Conservation (phyloP, 2,888 invertebrate genomes). For the Diarsia dahlii region DNA sequence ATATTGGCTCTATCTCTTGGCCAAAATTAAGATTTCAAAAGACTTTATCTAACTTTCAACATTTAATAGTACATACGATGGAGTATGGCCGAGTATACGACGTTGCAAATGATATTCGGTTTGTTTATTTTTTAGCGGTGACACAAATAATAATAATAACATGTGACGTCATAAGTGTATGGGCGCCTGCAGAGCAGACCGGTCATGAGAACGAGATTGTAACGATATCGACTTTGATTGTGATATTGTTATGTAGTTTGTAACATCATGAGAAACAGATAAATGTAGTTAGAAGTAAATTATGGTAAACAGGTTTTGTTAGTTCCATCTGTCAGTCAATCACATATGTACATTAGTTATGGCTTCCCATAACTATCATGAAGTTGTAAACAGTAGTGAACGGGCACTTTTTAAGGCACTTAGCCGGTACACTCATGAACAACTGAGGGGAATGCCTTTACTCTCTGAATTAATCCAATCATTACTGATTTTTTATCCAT, state of each 20-base stretch:
- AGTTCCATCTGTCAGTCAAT: not conserved
- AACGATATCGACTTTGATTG: conserved; percentile 12
- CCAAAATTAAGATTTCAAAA: conserved; percentile 16
- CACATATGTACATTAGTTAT: not conserved
- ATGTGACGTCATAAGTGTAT: conserved; percentile 23
- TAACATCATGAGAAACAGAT: not conserved
- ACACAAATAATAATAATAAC: conserved; percentile 4
- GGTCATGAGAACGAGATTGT: conserved; percentile 20
- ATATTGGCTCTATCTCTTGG: not conserved
- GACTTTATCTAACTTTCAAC: conserved; percentile 8
- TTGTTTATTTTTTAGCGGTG: conserved; percentile 21
- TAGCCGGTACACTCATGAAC: not conserved
- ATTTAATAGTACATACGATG: not conserved
- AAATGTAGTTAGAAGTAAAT: conserved; percentile 3
- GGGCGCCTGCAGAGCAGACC: conserved; percentile 7
- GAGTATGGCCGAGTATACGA: not conserved
- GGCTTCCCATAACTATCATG: not conserved
- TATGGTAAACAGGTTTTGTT: not conserved
- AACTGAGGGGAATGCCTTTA: not conserved
- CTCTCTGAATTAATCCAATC: not conserved
- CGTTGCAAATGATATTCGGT: conserved; percentile 10
- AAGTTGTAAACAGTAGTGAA: conserved; percentile 5
- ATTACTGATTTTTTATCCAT: not conserved
- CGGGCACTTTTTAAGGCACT: not conserved
- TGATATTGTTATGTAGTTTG: conserved; percentile 7